Percentiles rank a stretch among this genome's conserved stretches.
Evolutionary conservation across 2,113 vertebrate species (phyloP).

Genomic region (Junco hyemalis): DNA sequence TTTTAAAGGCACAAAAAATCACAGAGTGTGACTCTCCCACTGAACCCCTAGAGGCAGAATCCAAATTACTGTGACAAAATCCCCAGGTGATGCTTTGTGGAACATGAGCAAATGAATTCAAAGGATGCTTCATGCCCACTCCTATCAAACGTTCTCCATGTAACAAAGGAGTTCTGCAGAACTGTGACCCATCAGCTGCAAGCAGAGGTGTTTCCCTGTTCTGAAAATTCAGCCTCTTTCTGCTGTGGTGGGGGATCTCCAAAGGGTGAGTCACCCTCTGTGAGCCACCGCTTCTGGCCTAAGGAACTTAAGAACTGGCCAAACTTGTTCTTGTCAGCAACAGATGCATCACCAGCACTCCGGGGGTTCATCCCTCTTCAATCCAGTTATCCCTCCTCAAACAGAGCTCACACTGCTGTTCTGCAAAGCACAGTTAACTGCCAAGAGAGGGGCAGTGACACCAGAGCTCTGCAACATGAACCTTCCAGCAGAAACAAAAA

Average conservation of each 20-base stretch:
- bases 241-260: not conserved
- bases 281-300: not conserved
- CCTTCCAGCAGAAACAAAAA: not conserved
- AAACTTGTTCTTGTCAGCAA: not conserved
- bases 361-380: not conserved
- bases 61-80: not conserved
- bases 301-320: not conserved
- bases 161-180: not conserved
- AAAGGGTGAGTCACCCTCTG: not conserved
- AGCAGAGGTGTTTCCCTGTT: not conserved
- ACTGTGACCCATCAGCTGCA: not conserved
- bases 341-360: not conserved
- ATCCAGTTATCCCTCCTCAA: not conserved
- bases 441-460: not conserved
- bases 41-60: not conserved
- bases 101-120: not conserved
- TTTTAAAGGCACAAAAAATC: not conserved
- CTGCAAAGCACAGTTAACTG: not conserved
- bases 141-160: accelerated
- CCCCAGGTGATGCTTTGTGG: not conserved
- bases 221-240: not conserved
- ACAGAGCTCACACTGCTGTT: not conserved
- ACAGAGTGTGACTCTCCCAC: not conserved
- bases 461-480: not conserved
- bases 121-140: not conserved